Percentiles rank a stretch among this genome's conserved stretches.
Evolutionary conservation across 2,797 vertebrate genomes (phyloP).

Genomic region (Catostomus latipinnis): DNA sequence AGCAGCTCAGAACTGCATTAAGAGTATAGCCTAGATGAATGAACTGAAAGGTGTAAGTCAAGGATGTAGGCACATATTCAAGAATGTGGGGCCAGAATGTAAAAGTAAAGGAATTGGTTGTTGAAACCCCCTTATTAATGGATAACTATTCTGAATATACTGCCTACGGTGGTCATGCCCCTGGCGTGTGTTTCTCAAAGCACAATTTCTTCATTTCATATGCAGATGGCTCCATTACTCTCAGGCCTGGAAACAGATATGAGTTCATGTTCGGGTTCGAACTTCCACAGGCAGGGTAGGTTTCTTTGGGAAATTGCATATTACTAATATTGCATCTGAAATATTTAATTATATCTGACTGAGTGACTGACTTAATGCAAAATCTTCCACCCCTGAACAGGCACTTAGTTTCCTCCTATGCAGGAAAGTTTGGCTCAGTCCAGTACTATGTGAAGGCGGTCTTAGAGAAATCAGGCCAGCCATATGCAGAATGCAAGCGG

Average conservation of each 20-base stretch:
- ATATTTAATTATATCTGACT: neutral
- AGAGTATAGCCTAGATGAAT: too few relatives aligned
- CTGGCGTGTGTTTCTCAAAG: neutral
- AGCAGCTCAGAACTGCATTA: too few relatives aligned
- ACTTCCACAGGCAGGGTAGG: conserved; percentile 87
- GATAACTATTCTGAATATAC: too few relatives aligned
- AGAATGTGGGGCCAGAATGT: too few relatives aligned
- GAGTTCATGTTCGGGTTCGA: conserved; percentile 90
- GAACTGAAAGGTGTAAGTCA: too few relatives aligned
- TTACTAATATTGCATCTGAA: neutral
- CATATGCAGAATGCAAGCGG: conserved; percentile 77
- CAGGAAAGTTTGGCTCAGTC: conserved; percentile 87
- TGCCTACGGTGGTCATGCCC: too few relatives aligned
- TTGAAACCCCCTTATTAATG: too few relatives aligned
- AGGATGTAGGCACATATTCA: too few relatives aligned
- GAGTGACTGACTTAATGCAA: neutral
- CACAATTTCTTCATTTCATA: conserved; percentile 68
- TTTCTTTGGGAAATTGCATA: neutral
- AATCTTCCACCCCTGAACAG: conserved; percentile 63
- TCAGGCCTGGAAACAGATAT: conserved; percentile 83
- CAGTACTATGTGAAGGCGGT: conserved; percentile 86
- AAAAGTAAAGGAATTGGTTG: too few relatives aligned
- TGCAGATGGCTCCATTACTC: conserved; percentile 79
- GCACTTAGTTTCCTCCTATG: conserved; percentile 86
- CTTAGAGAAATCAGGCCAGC: conserved; percentile 78